A percentile compares a stretch with the other conserved stretches of the same genome.
phyloP scores from a whole-genome alignment of 30 jellyfish, hydroid and myxozoan genomes.

The Aurelia aurita complex sp. Pacific region DNA sequence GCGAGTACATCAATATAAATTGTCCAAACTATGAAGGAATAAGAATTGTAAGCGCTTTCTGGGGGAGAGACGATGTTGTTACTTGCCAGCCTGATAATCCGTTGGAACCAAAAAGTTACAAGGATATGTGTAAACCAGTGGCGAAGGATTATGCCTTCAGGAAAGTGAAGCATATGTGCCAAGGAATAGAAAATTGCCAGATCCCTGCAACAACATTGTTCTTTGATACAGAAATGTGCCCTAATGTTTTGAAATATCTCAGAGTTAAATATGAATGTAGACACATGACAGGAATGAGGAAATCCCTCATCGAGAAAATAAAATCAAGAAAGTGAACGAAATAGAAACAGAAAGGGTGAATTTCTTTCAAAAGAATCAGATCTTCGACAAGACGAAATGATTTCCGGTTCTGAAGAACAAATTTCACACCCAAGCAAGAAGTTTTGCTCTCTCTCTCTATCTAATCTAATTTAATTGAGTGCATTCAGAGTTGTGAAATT shows the following conservation, averaged over 20 bases:
- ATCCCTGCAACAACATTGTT: slow-evolving; percentile 68
- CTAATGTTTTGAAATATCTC: slow-evolving; percentile 84
- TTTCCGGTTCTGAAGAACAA: no score
- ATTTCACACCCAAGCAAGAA: no score
- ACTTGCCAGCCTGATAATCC: slow-evolving; percentile 89
- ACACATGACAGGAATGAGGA: slow-evolving; percentile 85
- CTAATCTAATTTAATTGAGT: no score
- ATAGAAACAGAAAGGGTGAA: neutral
- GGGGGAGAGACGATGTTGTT: slow-evolving; percentile 95
- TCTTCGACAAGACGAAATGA: no score
- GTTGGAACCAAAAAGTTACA: slow-evolving; percentile 56
- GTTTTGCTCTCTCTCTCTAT: no score
- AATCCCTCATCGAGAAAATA: slow-evolving; percentile 43
- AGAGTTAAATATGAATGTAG: slow-evolving; percentile 91
- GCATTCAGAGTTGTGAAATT: no score
- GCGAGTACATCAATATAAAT: slow-evolving; percentile 73
- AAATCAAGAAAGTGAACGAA: neutral
- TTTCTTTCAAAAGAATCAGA: no score
- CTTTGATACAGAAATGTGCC: slow-evolving; percentile 94
- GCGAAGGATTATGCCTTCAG: slow-evolving; percentile 75
- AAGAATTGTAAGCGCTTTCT: slow-evolving; percentile 78
- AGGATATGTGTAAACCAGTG: slow-evolving; percentile 85
- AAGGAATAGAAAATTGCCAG: slow-evolving; percentile 71
- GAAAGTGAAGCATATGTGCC: slow-evolving; percentile 86
- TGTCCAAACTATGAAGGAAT: slow-evolving; percentile 95